Conservation (phyloP, 1,140 invertebrate species). For the Anastrepha ludens region DNA sequence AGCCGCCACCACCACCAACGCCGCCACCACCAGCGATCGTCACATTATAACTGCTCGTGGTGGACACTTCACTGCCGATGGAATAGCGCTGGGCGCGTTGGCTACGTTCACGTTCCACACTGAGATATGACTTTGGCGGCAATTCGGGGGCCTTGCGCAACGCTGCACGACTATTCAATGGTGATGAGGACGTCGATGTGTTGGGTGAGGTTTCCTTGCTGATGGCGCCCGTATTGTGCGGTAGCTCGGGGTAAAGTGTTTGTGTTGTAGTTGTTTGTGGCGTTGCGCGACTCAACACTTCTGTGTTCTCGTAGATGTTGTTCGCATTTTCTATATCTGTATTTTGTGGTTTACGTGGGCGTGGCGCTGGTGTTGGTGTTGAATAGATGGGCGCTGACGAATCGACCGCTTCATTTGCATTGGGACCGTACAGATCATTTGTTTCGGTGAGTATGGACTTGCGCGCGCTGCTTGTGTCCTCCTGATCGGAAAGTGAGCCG, state of each 20-base stretch:
- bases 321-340: slow-evolving; percentile 24
- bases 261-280: not conserved
- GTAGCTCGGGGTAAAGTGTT: not conserved
- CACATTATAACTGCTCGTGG: slow-evolving; percentile 61
- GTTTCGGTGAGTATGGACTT: slow-evolving; percentile 63
- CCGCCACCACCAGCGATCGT: not conserved
- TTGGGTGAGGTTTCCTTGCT: slow-evolving; percentile 52
- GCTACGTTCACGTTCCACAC: slow-evolving; percentile 49
- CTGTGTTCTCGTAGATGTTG: slow-evolving; percentile 55
- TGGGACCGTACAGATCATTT: slow-evolving; percentile 64
- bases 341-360: slow-evolving; percentile 62
- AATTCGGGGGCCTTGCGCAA: slow-evolving; percentile 56
- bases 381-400: not conserved
- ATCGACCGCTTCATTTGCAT: slow-evolving; percentile 68
- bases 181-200: slow-evolving; percentile 8
- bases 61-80: slow-evolving; percentile 69
- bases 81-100: slow-evolving; percentile 60
- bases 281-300: not conserved
- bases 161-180: not conserved
- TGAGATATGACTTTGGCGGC: slow-evolving; percentile 59
- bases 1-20: not conserved
- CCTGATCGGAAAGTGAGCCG: slow-evolving; percentile 57
- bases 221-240: slow-evolving; percentile 42
- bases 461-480: slow-evolving; percentile 57
- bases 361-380: slow-evolving; percentile 65